Evolutionary conservation across 2,797 vertebrate species (phyloP), one percentile per base, ranked within the genome.

Genomic region (Hozukius guyotensis): DNA sequence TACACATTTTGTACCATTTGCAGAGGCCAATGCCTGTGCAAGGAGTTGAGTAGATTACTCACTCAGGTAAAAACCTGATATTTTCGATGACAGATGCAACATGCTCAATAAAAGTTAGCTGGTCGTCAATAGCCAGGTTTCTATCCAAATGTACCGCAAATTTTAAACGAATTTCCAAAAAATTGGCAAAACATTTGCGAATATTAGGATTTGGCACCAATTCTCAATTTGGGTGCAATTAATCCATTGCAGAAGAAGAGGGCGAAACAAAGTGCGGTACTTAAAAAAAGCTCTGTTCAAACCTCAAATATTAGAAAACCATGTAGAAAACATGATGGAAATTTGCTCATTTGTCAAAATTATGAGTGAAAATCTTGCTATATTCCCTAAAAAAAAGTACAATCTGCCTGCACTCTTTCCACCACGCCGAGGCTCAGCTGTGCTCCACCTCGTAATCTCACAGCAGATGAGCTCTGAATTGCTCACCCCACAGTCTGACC

Each of bases 401-500:
- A 57, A 72, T 72, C 66, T 53, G 42, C 27, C 25, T 38, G 22
- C 60, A 10, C 42, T 72, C 24, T 62, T 57, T 6, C 52, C 22
- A 16, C 14, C 8, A 14, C 2, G 5, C 31, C 36, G 20, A 32
- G 59, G 9, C 29, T 31, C 36, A 38, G 75, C 56, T 72, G 32
- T 69, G 61, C 72, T 76, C 53, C n/a, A 24, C 27, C 36, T 77
- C 4, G 0, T 86, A 74, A 87, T 88, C 72, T 64, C 22, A 53
- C 55, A 74, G 25, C 34, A 71, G 60, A 85, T 59, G 31, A 78
- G 42, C 68, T 85, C 46, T 65, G 38, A 62, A 63, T 68, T 75
- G 77, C 84, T 88, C 82, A 87, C 12, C 20, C 66, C 12, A 36
- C 66, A 59, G 59, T 67, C n/a, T 71, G 13, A 22, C 31, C 42